phyloP scores from a whole-genome alignment of 2,888 invertebrate species.

The Dioctria linearis region DNA sequence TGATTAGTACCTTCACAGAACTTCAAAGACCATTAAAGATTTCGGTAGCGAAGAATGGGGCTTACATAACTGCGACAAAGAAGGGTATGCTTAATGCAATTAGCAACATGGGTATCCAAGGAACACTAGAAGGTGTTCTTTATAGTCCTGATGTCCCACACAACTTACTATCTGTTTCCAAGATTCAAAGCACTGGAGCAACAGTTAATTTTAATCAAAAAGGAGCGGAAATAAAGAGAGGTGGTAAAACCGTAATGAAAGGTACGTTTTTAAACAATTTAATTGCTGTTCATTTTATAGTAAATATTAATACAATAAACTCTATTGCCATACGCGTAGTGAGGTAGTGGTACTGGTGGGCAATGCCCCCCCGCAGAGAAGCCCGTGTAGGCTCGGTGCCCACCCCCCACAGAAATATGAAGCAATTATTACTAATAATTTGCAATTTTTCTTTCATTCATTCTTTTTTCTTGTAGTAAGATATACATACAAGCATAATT shows the following conservation, averaged over 20 bases:
- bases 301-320: background rate
- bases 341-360: no score
- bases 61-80: slow-evolving; percentile 63
- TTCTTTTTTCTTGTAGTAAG: no score
- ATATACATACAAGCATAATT: no score
- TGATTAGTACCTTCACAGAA: slow-evolving; percentile 52
- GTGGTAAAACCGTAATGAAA: background rate
- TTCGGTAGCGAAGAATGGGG: slow-evolving; percentile 62
- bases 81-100: slow-evolving; percentile 62
- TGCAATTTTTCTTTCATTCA: no score
- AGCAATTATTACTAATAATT: no score
- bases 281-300: background rate
- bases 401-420: no score
- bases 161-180: slow-evolving; percentile 63
- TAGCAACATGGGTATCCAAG: slow-evolving; percentile 61
- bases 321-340: no score
- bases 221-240: slow-evolving; percentile 58
- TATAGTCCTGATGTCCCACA: slow-evolving; percentile 64
- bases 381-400: no score
- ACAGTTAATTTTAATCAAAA: slow-evolving; percentile 62
- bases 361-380: no score
- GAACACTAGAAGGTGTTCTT: slow-evolving; percentile 57
- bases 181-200: slow-evolving; percentile 63
- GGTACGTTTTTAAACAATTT: slow-evolving; percentile 57
- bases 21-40: slow-evolving; percentile 63